These are phyloP conservation scores for Okamejei kenojei DNA, from an alignment of 2,797 vertebrate species.

Conservation along the genomic window DNA sequence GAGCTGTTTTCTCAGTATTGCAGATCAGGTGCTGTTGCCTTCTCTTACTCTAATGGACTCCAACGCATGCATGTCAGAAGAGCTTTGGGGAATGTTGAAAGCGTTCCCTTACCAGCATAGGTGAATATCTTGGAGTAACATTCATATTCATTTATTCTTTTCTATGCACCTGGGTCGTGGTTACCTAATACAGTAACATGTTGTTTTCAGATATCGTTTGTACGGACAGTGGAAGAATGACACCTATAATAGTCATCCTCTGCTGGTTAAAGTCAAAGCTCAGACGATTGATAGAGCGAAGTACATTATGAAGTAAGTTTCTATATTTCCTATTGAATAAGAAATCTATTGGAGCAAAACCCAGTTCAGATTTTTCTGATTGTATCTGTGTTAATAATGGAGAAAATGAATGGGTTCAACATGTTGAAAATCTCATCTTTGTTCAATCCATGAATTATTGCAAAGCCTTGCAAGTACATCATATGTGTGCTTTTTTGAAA, in stretches of 20 bases:
- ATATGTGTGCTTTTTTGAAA: not conserved
- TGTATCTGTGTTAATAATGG: not conserved
- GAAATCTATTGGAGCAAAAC: not conserved
- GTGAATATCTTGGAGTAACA: slow-evolving; percentile 54
- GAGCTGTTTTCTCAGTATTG: slow-evolving; percentile 92
- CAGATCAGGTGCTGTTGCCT: slow-evolving; percentile 92
- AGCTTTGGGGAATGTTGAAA: slow-evolving; percentile 96
- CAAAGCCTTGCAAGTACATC: not conserved
- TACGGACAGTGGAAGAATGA: slow-evolving; percentile 99
- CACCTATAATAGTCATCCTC: slow-evolving; percentile 84
- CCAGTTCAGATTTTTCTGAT: not conserved
- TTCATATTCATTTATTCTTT: not conserved
- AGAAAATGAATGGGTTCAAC: not conserved
- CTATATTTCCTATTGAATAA: slow-evolving; percentile 50
- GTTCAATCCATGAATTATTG: not conserved
- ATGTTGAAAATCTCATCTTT: not conserved
- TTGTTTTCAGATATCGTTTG: slow-evolving; percentile 75
- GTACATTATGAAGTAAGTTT: slow-evolving; percentile 98
- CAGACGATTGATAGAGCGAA: slow-evolving; percentile 93
- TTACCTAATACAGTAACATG: slow-evolving; percentile 29
- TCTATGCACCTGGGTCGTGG: not conserved
- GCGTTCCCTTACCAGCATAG: slow-evolving; percentile 94
- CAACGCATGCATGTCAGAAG: slow-evolving; percentile 97
- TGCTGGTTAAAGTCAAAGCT: slow-evolving; percentile 95
- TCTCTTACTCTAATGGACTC: slow-evolving; percentile 95